Conservation (phyloP, 2,797 vertebrate species). For the Anabacerthia variegaticeps region DNA sequence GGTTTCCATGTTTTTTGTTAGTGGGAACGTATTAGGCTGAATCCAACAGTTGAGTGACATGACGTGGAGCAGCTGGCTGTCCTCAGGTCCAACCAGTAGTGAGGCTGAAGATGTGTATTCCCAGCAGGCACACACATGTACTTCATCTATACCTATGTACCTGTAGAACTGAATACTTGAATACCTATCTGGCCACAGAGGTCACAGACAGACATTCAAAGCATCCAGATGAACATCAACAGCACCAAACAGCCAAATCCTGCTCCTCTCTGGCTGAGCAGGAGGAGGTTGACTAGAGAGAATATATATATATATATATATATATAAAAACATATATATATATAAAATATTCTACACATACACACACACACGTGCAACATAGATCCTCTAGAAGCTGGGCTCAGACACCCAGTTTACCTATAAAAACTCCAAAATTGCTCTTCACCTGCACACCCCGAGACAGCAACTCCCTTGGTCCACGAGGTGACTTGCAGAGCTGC, state of each 20-base stretch:
- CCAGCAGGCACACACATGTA: background rate
- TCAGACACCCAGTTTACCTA: background rate
- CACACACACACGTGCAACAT: fast-evolving
- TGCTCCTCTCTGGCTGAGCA: background rate
- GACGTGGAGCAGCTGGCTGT: background rate
- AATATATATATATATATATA: no score
- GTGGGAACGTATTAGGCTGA: background rate
- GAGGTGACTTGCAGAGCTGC: background rate
- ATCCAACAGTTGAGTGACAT: background rate
- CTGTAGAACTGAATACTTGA: background rate
- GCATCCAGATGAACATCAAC: fast-evolving
- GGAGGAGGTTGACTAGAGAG: background rate
- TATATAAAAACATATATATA: no score
- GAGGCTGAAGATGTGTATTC: background rate
- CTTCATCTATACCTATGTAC: background rate
- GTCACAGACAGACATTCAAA: background rate
- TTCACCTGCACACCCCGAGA: background rate
- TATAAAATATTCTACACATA: no score
- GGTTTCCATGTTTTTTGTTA: background rate
- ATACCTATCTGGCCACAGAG: background rate
- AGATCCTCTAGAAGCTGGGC: background rate
- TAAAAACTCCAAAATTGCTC: background rate
- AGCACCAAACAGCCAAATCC: background rate
- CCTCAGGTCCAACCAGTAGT: background rate
- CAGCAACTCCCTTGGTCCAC: fast-evolving